A percentile compares a stretch with the other conserved stretches of the same genome.
Evolutionary conservation across 2,797 vertebrate genomes (phyloP).

Genomic region (Tapirus indicus): DNA sequence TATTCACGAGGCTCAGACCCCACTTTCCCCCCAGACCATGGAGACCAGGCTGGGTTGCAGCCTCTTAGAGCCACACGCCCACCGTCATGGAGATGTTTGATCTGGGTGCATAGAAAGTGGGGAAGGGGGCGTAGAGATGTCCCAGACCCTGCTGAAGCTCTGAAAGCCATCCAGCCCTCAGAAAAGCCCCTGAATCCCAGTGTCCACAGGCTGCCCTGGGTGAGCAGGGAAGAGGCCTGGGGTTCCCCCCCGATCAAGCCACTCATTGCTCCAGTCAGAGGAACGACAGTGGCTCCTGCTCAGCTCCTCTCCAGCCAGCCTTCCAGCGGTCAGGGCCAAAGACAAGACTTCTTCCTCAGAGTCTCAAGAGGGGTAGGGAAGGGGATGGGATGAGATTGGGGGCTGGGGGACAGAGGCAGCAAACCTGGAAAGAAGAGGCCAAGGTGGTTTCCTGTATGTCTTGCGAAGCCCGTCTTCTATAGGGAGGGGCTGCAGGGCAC

Average conservation of each 20-base stretch:
- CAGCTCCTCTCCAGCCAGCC: neutral
- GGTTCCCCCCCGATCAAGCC: neutral
- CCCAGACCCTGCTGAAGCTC: neutral
- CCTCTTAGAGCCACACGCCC: neutral
- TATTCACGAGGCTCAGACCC: neutral
- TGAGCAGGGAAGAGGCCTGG: neutral
- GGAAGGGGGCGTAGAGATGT: neutral
- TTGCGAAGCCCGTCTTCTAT: neutral
- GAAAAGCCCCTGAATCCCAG: neutral
- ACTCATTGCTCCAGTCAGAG: neutral
- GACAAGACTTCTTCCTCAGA: neutral
- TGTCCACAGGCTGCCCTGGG: neutral
- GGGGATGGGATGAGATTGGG: fast-evolving
- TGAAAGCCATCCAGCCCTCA: neutral
- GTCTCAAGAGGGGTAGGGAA: neutral
- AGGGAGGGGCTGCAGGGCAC: neutral
- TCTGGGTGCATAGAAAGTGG: neutral
- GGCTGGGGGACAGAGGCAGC: neutral
- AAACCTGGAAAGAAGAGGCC: neutral
- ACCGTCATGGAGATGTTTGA: neutral
- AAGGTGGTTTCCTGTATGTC: neutral
- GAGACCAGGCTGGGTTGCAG: neutral
- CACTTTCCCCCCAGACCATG: neutral
- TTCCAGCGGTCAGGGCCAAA: neutral
- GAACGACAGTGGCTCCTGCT: neutral